Evolutionary conservation across 2,113 vertebrate genomes (phyloP).

Genomic region (Centropus unirufus): DNA sequence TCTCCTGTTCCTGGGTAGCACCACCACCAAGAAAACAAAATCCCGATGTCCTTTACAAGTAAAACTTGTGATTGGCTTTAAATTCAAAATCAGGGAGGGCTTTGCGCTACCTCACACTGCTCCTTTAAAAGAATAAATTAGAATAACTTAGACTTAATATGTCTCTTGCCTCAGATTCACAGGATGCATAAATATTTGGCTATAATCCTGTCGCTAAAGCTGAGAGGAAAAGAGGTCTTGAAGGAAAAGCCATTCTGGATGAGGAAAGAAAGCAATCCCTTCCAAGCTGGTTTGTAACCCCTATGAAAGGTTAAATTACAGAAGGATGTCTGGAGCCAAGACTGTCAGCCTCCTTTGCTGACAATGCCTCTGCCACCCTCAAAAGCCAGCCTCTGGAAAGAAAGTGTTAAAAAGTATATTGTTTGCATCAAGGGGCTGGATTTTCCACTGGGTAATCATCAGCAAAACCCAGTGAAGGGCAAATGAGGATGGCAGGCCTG

Average conservation of each 20-base stretch:
- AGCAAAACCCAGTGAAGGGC: constrained; percentile 73
- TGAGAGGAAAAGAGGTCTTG: background rate
- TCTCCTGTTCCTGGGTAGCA: background rate
- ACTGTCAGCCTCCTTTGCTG: background rate
- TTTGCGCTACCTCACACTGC: constrained; percentile 1
- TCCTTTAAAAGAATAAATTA: constrained; percentile 51
- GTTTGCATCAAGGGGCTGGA: constrained; percentile 70
- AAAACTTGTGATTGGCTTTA: constrained; percentile 8
- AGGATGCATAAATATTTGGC: constrained; percentile 55
- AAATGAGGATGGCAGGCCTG: constrained; percentile 66
- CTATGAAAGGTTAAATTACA: background rate
- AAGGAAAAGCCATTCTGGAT: background rate
- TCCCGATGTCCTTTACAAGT: background rate
- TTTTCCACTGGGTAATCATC: constrained; percentile 77
- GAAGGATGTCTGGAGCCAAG: background rate
- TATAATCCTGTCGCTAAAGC: constrained; percentile 43
- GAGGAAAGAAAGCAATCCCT: background rate
- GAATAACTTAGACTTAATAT: constrained; percentile 61
- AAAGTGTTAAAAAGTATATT: constrained; percentile 71
- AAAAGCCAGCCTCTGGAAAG: constrained; percentile 12
- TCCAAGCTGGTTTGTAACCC: background rate
- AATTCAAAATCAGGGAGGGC: constrained; percentile 15
- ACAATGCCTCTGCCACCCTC: background rate
- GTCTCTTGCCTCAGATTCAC: constrained; percentile 14
- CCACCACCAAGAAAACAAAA: constrained; percentile 23